Percentiles rank a stretch among this genome's conserved stretches.
Evolutionary conservation across 2,888 invertebrate species (phyloP).

Genomic region (Ctena decussata): DNA sequence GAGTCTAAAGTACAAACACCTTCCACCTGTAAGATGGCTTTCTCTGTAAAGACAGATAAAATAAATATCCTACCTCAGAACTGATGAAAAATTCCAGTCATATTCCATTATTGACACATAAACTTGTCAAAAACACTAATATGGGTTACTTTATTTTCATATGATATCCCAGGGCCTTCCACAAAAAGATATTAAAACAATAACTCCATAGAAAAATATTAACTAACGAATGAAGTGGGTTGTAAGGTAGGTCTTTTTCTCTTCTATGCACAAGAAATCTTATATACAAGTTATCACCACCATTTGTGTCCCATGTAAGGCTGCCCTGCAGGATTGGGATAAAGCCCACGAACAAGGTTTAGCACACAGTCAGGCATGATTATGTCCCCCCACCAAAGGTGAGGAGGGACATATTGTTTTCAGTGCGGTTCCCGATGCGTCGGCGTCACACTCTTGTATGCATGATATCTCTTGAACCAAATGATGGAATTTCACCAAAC

Average conservation of each 20-base stretch:
- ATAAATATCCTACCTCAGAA: background rate
- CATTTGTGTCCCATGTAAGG: constrained; percentile 6
- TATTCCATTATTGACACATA: background rate
- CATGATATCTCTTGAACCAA: too few species aligned
- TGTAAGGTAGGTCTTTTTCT: too few species aligned
- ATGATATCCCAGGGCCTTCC: background rate
- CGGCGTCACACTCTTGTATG: too few species aligned
- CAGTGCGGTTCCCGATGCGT: too few species aligned
- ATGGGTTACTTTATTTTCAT: background rate
- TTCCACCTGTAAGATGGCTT: background rate
- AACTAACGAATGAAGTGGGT: too few species aligned
- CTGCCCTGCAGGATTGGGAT: background rate
- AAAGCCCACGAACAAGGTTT: background rate
- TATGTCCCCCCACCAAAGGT: too few species aligned
- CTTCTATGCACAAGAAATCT: background rate
- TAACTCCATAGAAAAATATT: background rate
- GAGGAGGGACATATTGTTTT: too few species aligned
- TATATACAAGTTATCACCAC: background rate
- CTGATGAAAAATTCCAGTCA: background rate
- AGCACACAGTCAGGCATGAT: background rate
- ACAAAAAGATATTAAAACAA: background rate
- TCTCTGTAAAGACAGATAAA: background rate
- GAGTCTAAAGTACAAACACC: background rate
- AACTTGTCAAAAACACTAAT: background rate
- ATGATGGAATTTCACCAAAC: too few species aligned